Evolutionary conservation across 2,888 invertebrate genomes (phyloP).

Genomic region (Anorthoa munda): DNA sequence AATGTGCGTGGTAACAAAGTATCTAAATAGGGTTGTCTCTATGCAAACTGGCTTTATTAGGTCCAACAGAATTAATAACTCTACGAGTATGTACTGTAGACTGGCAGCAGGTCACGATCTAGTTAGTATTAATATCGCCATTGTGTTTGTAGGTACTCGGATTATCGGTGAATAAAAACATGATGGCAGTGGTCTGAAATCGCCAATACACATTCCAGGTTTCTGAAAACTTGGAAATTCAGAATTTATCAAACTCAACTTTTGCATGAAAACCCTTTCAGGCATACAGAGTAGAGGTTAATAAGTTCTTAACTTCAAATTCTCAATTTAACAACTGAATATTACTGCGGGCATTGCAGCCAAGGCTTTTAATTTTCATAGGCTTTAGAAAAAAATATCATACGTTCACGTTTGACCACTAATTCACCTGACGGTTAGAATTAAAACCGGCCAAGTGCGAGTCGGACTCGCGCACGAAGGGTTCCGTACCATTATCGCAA

Average conservation of each 20-base stretch:
- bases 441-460: too few relatives aligned
- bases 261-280: background rate
- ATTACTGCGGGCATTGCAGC: background rate
- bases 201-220: background rate
- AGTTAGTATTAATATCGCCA: too few relatives aligned
- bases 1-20: conserved; percentile 14
- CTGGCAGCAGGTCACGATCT: too few relatives aligned
- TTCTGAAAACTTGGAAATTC: background rate
- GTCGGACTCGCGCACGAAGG: too few relatives aligned
- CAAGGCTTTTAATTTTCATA: background rate
- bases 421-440: too few relatives aligned
- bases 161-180: too few relatives aligned
- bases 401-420: too few relatives aligned
- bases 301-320: background rate
- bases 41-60: background rate
- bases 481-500: too few relatives aligned
- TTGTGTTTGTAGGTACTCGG: too few relatives aligned
- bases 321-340: background rate
- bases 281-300: background rate
- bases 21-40: background rate
- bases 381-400: too few relatives aligned
- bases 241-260: background rate
- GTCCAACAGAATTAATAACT: background rate
- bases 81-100: background rate
- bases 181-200: background rate